These are phyloP conservation scores for Pavo muticus DNA, from an alignment of 2,113 vertebrate species.

Conservation along the genomic window DNA sequence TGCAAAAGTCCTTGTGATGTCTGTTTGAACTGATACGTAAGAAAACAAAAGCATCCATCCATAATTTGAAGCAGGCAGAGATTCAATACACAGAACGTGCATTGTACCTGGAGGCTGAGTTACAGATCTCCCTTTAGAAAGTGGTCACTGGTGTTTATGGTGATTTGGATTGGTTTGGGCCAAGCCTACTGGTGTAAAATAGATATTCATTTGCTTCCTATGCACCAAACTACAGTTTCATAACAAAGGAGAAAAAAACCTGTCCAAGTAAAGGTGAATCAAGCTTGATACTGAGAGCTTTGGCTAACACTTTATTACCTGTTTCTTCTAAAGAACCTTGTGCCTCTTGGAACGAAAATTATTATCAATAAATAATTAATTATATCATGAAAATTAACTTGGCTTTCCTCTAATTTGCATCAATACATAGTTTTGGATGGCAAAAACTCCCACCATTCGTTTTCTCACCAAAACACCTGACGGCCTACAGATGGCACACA, in stretches of 20 bases:
- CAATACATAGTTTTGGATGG: not conserved
- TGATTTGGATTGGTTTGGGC: not conserved
- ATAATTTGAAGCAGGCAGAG: not conserved
- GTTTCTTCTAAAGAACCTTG: not conserved
- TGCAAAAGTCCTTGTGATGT: not conserved
- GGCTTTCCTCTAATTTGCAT: not conserved
- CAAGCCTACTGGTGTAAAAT: accelerated
- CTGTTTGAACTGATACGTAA: not conserved
- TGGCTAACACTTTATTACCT: not conserved
- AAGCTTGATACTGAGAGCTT: not conserved
- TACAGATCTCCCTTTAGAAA: not conserved
- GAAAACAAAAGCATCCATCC: not conserved
- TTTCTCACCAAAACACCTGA: not conserved
- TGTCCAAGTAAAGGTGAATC: not conserved
- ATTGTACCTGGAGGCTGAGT: not conserved
- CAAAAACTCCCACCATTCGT: not conserved
- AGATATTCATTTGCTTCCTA: not conserved
- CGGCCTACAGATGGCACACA: not conserved
- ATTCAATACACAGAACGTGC: not conserved
- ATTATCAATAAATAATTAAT: not conserved
- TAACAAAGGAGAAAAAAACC: not conserved
- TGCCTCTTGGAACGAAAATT: not conserved
- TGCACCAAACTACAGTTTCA: not conserved
- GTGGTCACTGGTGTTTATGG: not conserved
- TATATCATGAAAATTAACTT: not conserved